Evolutionary conservation across 2,888 invertebrate genomes (phyloP).

Genomic region (Chymomyza procnemis): DNA sequence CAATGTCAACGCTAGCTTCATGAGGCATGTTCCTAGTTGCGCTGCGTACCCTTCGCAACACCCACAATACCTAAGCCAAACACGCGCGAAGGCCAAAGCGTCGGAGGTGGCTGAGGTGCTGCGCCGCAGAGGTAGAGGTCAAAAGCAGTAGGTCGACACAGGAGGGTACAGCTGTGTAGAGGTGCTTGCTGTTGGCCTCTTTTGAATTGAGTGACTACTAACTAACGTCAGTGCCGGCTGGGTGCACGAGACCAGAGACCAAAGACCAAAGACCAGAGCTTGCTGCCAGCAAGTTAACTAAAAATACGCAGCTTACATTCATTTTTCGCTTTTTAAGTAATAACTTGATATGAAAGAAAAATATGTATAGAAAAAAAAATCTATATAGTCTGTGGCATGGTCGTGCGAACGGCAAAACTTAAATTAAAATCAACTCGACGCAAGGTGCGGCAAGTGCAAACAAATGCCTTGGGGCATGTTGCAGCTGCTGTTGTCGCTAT

Average conservation of each 20-base stretch:
- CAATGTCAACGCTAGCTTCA: slow-evolving; percentile 47
- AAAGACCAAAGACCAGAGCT: background rate
- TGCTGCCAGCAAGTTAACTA: slow-evolving; percentile 25
- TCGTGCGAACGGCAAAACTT: slow-evolving; percentile 36
- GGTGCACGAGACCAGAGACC: too few relatives aligned
- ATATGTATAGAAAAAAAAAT: background rate
- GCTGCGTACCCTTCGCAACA: too few relatives aligned
- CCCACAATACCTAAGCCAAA: slow-evolving; percentile 7
- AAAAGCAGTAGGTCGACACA: slow-evolving; percentile 20
- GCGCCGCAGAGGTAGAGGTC: background rate
- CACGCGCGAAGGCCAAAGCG: slow-evolving; percentile 50
- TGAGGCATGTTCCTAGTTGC: background rate
- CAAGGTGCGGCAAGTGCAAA: slow-evolving; percentile 32
- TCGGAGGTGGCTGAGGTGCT: too few relatives aligned
- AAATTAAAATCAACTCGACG: slow-evolving; percentile 50
- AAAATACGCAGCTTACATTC: slow-evolving; percentile 30
- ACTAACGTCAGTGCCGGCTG: slow-evolving; percentile 21
- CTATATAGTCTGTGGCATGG: background rate
- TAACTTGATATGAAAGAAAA: background rate
- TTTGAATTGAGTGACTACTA: slow-evolving; percentile 4
- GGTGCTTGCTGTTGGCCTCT: slow-evolving; percentile 1
- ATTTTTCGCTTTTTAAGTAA: background rate
- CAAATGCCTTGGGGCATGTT: slow-evolving; percentile 35
- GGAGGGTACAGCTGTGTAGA: slow-evolving; percentile 3
- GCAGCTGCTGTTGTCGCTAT: background rate